These are phyloP conservation scores for Mechanitis mazaeus DNA, from an alignment of 2,888 invertebrate genomes.

Conservation along the genomic window DNA sequence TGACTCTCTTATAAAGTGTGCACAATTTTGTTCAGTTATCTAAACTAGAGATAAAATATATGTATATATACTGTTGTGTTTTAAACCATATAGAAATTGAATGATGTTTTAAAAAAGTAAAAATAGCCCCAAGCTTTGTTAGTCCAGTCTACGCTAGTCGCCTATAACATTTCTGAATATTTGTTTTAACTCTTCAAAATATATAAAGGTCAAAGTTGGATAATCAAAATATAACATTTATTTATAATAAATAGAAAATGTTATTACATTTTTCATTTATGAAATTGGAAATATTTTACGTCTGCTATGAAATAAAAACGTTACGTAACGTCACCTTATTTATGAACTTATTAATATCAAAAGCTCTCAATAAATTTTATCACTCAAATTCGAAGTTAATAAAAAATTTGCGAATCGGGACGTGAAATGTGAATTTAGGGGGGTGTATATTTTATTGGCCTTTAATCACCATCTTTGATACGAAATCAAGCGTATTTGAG, in stretches of 20 bases:
- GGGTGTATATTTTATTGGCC: constrained; percentile 1
- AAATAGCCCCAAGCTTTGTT: no score
- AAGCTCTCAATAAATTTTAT: constrained; percentile 8
- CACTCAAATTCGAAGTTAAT: constrained; percentile 1
- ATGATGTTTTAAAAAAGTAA: no score
- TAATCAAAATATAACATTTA: not conserved
- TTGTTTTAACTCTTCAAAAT: not conserved
- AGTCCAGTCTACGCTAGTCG: no score
- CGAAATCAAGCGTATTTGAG: not conserved
- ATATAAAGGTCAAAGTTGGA: not conserved
- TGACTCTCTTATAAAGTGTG: no score
- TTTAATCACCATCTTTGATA: constrained; percentile 2
- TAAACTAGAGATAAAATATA: no score
- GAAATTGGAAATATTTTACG: not conserved
- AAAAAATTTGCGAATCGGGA: not conserved
- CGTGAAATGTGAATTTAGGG: constrained; percentile 3
- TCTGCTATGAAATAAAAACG: not conserved
- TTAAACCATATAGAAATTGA: no score
- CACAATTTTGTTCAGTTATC: no score
- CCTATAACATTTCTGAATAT: not conserved
- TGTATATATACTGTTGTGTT: no score
- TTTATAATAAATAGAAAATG: not conserved
- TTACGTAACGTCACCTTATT: constrained; percentile 1
- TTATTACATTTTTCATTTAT: not conserved
- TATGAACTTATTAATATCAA: constrained; percentile 3